Evolutionary conservation across 2,797 vertebrate genomes (phyloP).

Genomic region (Sarcophilus harrisii): DNA sequence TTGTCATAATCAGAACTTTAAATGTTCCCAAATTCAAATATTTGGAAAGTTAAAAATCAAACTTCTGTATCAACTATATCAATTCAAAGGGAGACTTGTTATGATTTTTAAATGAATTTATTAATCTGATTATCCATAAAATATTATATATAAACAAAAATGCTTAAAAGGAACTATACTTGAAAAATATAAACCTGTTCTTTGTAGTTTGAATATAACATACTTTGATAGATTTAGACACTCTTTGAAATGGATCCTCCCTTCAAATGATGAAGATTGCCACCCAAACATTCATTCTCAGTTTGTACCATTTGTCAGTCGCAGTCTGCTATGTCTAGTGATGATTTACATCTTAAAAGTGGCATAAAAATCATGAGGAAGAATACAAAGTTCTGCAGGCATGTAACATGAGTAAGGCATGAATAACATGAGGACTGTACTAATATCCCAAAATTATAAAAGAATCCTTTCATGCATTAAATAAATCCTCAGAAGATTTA

Average conservation of each 20-base stretch:
- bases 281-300: neutral
- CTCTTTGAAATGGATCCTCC: neutral
- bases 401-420: neutral
- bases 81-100: rapidly evolving
- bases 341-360: neutral
- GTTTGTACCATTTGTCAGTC: neutral
- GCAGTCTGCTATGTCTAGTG: neutral
- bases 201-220: neutral
- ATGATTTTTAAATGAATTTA: neutral
- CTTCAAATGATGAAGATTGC: neutral
- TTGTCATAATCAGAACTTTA: neutral
- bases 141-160: neutral
- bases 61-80: neutral
- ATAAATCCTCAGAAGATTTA: neutral
- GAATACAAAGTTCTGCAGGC: neutral
- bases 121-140: neutral
- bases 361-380: neutral
- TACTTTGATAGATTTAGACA: neutral
- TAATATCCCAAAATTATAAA: neutral
- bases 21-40: constrained; percentile 18
- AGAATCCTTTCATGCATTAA: neutral
- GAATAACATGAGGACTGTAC: neutral
- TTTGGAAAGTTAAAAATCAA: rapidly evolving
- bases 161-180: neutral
- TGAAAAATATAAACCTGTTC: neutral